phyloP scores from a whole-genome alignment of 2,888 invertebrate species.

The Melipona bicolor region DNA sequence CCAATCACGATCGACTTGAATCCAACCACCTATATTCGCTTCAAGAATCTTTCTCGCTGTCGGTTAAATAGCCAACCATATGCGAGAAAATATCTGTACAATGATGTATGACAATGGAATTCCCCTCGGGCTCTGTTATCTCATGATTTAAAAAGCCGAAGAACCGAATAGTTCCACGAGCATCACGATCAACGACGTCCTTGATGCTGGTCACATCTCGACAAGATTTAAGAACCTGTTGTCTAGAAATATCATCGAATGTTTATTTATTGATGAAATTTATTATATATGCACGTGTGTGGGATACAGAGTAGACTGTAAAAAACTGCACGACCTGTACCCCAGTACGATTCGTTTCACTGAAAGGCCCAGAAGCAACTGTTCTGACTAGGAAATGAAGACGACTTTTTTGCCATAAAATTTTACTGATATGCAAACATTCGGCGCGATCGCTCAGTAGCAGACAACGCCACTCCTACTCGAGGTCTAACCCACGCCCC shows the following conservation, averaged over 20 bases:
- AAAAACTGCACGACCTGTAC: too few relatives aligned
- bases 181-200: not conserved
- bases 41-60: not conserved
- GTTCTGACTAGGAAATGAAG: too few relatives aligned
- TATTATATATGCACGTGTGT: too few relatives aligned
- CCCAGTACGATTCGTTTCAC: too few relatives aligned
- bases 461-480: too few relatives aligned
- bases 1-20: constrained; percentile 22
- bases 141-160: constrained; percentile 13
- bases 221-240: not conserved
- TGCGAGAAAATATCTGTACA: not conserved
- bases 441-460: too few relatives aligned
- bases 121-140: constrained; percentile 22
- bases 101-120: constrained; percentile 22
- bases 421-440: too few relatives aligned
- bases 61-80: constrained; percentile 24
- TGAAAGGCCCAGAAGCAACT: too few relatives aligned
- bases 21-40: constrained; percentile 1
- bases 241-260: not conserved
- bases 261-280: not conserved
- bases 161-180: not conserved
- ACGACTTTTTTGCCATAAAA: too few relatives aligned
- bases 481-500: too few relatives aligned
- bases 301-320: too few relatives aligned
- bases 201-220: not conserved